Percentiles rank a stretch among this genome's conserved stretches.
Evolutionary conservation across 2,888 invertebrate species (phyloP).

Genomic region (Thyatira batis): DNA sequence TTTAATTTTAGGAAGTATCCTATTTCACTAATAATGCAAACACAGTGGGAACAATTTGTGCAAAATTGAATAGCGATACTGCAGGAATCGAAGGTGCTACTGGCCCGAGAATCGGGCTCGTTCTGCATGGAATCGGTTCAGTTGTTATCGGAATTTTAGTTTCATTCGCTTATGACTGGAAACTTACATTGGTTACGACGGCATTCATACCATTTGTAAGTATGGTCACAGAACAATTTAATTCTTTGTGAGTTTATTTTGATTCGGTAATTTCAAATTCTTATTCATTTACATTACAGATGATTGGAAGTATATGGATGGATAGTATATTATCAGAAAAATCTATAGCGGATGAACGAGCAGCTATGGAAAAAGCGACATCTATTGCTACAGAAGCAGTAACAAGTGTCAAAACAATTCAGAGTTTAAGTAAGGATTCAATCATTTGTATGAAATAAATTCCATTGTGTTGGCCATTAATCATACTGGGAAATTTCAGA

Average conservation of each 20-base stretch:
- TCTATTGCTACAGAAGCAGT: constrained; percentile 86
- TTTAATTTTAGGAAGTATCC: constrained; percentile 82
- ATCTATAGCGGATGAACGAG: constrained; percentile 82
- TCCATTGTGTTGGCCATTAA: no score
- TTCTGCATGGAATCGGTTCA: constrained; percentile 84
- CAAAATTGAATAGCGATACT: constrained; percentile 84
- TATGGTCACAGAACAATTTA: constrained; percentile 14
- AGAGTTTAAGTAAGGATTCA: constrained; percentile 83
- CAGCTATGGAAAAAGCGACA: constrained; percentile 84
- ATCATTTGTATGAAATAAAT: no score
- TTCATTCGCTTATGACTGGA: constrained; percentile 83
- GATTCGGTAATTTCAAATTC: not conserved
- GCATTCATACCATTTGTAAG: constrained; percentile 83
- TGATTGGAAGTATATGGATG: constrained; percentile 83
- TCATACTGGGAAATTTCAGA: constrained; percentile 55
- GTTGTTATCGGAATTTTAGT: constrained; percentile 82
- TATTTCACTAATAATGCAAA: constrained; percentile 84
- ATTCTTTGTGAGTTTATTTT: no score
- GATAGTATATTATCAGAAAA: constrained; percentile 83
- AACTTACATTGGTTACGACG: constrained; percentile 83
- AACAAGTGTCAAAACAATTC: constrained; percentile 85
- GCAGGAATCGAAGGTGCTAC: constrained; percentile 85
- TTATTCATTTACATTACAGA: constrained; percentile 39
- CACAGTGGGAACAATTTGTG: constrained; percentile 84
- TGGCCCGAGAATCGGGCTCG: constrained; percentile 82